phyloP scores from a whole-genome alignment of 2,113 vertebrate species.

The Pachycephala philippinensis region DNA sequence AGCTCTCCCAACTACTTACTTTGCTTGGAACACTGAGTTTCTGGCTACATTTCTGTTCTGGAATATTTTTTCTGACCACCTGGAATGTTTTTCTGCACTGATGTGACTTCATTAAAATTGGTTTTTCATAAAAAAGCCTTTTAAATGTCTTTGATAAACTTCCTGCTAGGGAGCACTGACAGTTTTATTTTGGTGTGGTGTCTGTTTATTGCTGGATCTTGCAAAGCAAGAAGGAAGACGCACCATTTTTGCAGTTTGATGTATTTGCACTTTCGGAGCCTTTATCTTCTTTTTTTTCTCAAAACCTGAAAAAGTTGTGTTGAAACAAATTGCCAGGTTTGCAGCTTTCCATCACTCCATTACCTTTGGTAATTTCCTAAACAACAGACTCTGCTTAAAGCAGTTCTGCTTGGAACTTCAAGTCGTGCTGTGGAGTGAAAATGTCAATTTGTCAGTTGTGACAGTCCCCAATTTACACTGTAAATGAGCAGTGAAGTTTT shows the following conservation, averaged over 20 bases:
- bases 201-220: not conserved
- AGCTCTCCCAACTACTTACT: not conserved
- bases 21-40: not conserved
- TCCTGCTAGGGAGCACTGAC: not conserved
- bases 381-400: not conserved
- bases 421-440: not conserved
- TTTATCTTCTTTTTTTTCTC: not conserved
- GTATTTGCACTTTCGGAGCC: not conserved
- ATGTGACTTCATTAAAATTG: not conserved
- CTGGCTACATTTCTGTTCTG: not conserved
- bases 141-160: not conserved
- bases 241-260: not conserved
- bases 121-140: not conserved
- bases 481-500: constrained; percentile 25
- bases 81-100: not conserved
- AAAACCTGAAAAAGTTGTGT: not conserved
- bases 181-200: not conserved
- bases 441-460: not conserved
- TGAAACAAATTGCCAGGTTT: not conserved
- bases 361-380: not conserved
- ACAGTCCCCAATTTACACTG: not conserved
- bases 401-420: not conserved
- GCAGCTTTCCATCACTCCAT: not conserved
- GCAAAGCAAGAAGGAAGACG: not conserved
- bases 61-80: not conserved